A percentile compares a stretch with the other conserved stretches of the same genome.
Evolutionary conservation across 2,113 vertebrate genomes (phyloP).

Genomic region (Bubo blakistoni): DNA sequence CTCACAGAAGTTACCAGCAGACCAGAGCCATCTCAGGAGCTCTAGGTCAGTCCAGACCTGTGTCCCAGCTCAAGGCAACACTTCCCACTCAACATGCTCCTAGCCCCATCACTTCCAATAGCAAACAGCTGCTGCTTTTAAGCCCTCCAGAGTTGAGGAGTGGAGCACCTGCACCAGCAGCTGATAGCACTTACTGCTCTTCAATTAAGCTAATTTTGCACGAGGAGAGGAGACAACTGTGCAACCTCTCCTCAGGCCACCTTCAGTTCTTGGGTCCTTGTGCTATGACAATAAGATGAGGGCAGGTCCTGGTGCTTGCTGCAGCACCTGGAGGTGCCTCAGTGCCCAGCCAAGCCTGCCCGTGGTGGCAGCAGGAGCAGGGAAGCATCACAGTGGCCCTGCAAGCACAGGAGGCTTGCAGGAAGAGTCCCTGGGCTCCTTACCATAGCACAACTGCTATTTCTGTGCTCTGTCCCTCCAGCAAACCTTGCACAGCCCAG

Average conservation of each 20-base stretch:
- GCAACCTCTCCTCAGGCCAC: fast-evolving
- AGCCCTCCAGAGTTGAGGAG: neutral
- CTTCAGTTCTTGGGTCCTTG: fast-evolving
- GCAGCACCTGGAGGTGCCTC: neutral
- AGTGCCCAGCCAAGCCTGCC: neutral
- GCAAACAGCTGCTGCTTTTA: neutral
- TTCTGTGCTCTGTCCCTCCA: neutral
- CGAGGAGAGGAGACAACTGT: neutral
- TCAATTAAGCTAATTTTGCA: neutral
- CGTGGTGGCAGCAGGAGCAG: fast-evolving
- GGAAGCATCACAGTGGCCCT: neutral
- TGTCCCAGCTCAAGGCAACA: fast-evolving
- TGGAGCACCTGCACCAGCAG: slow-evolving; percentile 1
- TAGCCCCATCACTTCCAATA: fast-evolving
- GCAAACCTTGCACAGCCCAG: neutral
- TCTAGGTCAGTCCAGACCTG: fast-evolving
- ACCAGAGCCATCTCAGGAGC: neutral
- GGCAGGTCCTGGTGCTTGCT: fast-evolving
- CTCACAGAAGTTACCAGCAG: fast-evolving
- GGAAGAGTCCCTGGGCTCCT: neutral
- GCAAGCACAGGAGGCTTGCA: neutral
- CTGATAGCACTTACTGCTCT: neutral
- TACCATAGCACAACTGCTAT: fast-evolving
- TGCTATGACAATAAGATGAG: fast-evolving
- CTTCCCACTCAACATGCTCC: fast-evolving